Percentiles rank a stretch among this genome's conserved stretches.
phyloP scores from a whole-genome alignment of 2,797 vertebrate genomes.

The Decapterus maruadsi region DNA sequence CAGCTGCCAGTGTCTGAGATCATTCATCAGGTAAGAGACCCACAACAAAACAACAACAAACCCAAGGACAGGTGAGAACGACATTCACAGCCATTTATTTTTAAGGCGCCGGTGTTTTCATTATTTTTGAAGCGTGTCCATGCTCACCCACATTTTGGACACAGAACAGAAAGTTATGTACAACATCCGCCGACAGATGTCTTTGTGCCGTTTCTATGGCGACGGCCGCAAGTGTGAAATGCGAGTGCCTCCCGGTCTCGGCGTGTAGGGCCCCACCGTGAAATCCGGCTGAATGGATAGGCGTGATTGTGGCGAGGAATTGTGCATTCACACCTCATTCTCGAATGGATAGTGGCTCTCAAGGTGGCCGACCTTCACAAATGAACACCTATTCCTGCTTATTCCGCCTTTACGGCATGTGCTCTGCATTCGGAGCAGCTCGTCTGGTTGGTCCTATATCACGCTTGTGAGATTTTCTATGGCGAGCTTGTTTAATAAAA shows the following conservation, averaged over 20 bases:
- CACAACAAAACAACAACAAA: background rate
- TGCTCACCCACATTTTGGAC: slow-evolving; percentile 60
- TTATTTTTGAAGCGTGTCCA: slow-evolving; percentile 38
- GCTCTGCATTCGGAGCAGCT: slow-evolving; percentile 61
- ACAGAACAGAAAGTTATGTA: slow-evolving; percentile 58
- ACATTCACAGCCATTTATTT: background rate
- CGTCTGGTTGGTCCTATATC: slow-evolving; percentile 11
- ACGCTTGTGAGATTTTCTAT: slow-evolving; percentile 55
- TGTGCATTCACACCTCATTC: slow-evolving; percentile 69
- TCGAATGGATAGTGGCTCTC: slow-evolving; percentile 62
- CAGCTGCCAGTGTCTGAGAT: slow-evolving; percentile 96
- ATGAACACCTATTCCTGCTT: slow-evolving; percentile 71
- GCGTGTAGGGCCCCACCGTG: slow-evolving; percentile 55
- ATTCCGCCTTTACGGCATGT: slow-evolving; percentile 53
- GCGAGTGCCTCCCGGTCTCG: slow-evolving; percentile 51
- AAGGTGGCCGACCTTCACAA: slow-evolving; percentile 71
- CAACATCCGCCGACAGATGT: slow-evolving; percentile 66
- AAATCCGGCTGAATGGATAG: slow-evolving; percentile 69
- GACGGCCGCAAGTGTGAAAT: slow-evolving; percentile 70
- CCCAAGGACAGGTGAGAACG: background rate
- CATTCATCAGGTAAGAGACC: slow-evolving; percentile 92
- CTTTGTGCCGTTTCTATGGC: slow-evolving; percentile 77
- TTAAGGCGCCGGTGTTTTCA: background rate
- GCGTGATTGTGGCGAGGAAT: slow-evolving; percentile 57
- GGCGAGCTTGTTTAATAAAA: slow-evolving; percentile 60